Conservation (phyloP, 2,888 invertebrate genomes). For the Eustalomyia histrio region DNA sequence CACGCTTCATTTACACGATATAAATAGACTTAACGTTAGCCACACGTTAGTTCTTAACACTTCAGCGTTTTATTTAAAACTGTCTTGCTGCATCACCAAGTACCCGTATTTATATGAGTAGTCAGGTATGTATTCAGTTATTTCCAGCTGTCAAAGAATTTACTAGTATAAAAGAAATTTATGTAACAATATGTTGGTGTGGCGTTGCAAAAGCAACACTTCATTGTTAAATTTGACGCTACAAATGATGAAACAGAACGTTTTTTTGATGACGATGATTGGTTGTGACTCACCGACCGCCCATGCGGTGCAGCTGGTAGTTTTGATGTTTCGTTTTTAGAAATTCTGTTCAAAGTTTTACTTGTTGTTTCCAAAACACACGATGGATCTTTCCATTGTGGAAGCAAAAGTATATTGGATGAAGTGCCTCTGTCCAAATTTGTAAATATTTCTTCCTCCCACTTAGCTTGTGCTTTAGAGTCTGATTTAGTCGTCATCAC, state of each 20-base stretch:
- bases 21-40: too few relatives aligned
- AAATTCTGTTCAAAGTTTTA: constrained; percentile 17
- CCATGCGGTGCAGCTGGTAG: constrained; percentile 2
- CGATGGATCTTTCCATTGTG: constrained; percentile 23
- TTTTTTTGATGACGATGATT: neutral
- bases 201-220: constrained; percentile 16
- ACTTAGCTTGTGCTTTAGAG: constrained; percentile 36
- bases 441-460: constrained; percentile 20
- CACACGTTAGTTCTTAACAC: too few relatives aligned
- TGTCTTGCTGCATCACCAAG: too few relatives aligned
- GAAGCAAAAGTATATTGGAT: neutral
- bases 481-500: constrained; percentile 38
- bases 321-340: neutral
- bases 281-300: neutral
- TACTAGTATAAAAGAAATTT: too few relatives aligned
- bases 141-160: too few relatives aligned
- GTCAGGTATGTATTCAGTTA: too few relatives aligned
- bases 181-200: too few relatives aligned
- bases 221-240: neutral
- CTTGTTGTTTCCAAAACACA: constrained; percentile 15
- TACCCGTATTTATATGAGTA: too few relatives aligned
- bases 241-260: neutral
- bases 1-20: too few relatives aligned
- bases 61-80: too few relatives aligned
- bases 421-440: neutral